These are phyloP conservation scores for Epinotia nisella DNA, from an alignment of 2,888 invertebrate genomes.

Conservation along the genomic window DNA sequence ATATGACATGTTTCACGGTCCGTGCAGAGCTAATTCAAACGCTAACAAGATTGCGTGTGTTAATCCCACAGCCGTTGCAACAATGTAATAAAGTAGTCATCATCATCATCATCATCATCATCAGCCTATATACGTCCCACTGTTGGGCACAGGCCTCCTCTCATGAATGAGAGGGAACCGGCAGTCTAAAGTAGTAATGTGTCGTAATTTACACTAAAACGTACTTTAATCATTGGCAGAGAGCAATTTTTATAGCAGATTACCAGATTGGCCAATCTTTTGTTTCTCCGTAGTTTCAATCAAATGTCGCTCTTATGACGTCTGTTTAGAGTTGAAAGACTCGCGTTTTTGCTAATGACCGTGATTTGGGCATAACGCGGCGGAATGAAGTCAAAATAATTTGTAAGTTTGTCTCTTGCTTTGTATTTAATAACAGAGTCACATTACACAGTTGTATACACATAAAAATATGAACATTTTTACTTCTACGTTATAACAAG, in stretches of 20 bases:
- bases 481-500: no score
- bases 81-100: conserved; percentile 25
- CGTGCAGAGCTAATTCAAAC: neutral
- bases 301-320: neutral
- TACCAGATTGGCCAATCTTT: no score
- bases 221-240: neutral
- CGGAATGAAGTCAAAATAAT: conserved; percentile 46
- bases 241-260: neutral
- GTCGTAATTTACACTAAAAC: conserved; percentile 16
- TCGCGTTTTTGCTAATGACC: conserved; percentile 7
- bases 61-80: neutral
- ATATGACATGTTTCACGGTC: no score
- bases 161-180: no score
- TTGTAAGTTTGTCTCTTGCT: conserved; percentile 52
- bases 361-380: conserved; percentile 16
- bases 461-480: neutral
- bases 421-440: conserved; percentile 55
- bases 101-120: no score
- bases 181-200: no score
- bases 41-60: conserved; percentile 18
- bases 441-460: conserved; percentile 13
- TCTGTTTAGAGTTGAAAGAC: neutral
- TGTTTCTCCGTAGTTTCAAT: neutral
- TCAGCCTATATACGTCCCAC: no score
- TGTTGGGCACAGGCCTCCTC: no score